Evolutionary conservation across 2,113 vertebrate species (phyloP).

Genomic region (Argyrosomus japonicus): DNA sequence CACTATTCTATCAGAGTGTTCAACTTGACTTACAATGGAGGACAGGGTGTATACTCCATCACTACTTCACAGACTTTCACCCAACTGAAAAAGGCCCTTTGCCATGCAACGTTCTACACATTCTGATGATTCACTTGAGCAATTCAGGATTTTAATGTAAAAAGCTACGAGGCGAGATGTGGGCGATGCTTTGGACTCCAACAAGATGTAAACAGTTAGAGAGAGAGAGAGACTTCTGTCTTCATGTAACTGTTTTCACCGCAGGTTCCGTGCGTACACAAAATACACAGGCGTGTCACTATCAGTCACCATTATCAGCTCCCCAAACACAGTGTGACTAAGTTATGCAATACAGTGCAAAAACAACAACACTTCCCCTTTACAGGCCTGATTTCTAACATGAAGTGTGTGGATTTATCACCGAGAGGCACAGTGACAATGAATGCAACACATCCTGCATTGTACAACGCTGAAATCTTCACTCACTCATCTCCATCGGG

Average conservation of each 20-base stretch:
- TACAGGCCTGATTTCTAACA: background rate
- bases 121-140: background rate
- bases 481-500: conserved; percentile 98
- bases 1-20: background rate
- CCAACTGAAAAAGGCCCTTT: background rate
- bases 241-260: background rate
- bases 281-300: background rate
- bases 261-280: background rate
- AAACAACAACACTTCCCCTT: background rate
- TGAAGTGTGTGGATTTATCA: background rate
- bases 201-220: background rate
- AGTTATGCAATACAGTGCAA: background rate
- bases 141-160: background rate
- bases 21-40: conserved; percentile 7
- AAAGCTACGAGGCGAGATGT: background rate
- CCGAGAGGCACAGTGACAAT: too few relatives aligned
- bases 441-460: background rate
- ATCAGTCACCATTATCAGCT: background rate
- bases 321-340: background rate
- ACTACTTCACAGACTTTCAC: background rate
- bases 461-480: background rate
- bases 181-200: background rate
- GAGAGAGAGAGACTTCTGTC: background rate
- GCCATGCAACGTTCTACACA: background rate
- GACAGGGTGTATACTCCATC: background rate